Evolutionary conservation across 2,113 vertebrate genomes (phyloP), one percentile per base, ranked within the genome.

Genomic region (Coturnix japonica): DNA sequence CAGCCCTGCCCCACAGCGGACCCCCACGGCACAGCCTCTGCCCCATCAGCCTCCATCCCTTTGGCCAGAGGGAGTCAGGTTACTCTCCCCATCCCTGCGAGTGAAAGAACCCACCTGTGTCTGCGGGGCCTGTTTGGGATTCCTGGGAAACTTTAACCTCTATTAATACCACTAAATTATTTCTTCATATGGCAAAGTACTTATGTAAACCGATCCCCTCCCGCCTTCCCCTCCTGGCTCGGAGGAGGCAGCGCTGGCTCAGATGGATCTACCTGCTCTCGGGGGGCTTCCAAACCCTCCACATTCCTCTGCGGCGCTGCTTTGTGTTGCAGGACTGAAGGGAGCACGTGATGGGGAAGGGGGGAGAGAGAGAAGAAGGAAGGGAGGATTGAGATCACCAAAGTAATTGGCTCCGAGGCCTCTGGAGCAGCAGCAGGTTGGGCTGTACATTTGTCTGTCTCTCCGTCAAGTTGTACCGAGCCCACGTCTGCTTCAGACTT

Each of bases 61-160:
- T 97, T 97, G 77, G 90, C 86, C 35, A 13, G 15, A 54, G 37
- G 86, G 98, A 97, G 93, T 97, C 97, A 82, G 92, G 97, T 98
- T 97, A 96, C 98, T 91, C 95, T 53, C 96, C 92, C 97, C 95
- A 90, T 96, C 98, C 97, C 98, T 97, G 98, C 75, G 96, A 98
- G 97, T 98, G 98, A 99, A 98, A 98, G 97, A 98, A 98, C 98
- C 98, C 98, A 99, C 98, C 98, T 99, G 98, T 96, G 98, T 97
- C 97, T 97, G 97, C 96, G 87, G 92, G 96, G 96, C 95, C 96
- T 96, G 97, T 65, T 96, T 96, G 87, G 96, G 96, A 98, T 98
- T 98, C 97, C 97, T 98, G 98, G 97, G 98, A 98, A 97, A 98
- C 98, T 98, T 98, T 98, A 98, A 98, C 97, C 98, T 98, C 98